Conservation (phyloP, 2,797 vertebrate species). For the Pelodytes ibericus region DNA sequence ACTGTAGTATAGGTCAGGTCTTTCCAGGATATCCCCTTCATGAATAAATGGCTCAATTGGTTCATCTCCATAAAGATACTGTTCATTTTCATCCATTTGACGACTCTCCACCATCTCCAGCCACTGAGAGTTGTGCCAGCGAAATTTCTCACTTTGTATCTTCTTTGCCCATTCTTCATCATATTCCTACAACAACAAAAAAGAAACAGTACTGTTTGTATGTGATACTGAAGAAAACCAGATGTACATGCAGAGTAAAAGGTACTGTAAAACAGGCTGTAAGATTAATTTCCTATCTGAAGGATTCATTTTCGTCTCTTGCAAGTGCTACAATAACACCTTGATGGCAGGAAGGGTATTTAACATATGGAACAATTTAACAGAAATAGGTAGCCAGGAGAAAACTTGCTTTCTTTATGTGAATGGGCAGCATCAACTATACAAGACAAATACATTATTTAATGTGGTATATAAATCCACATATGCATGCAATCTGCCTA, state of each 20-base stretch:
- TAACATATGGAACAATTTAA: slow-evolving; percentile 1
- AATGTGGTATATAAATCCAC: background rate
- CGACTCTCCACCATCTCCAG: slow-evolving; percentile 92
- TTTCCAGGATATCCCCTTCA: slow-evolving; percentile 83
- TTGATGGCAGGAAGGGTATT: background rate
- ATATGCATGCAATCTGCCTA: background rate
- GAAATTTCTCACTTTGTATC: slow-evolving; percentile 90
- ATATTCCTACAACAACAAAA: slow-evolving; percentile 75
- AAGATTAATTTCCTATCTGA: slow-evolving; percentile 24
- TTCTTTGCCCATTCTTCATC: slow-evolving; percentile 89
- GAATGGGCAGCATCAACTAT: no score
- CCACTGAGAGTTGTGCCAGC: slow-evolving; percentile 94
- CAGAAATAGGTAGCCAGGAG: no score
- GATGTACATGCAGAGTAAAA: slow-evolving; percentile 5
- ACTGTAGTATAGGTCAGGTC: slow-evolving; percentile 85
- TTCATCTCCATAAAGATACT: slow-evolving; percentile 82
- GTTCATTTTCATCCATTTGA: slow-evolving; percentile 82
- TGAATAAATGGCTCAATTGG: slow-evolving; percentile 81
- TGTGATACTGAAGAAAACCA: slow-evolving; percentile 19
- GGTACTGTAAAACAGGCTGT: slow-evolving; percentile 2
- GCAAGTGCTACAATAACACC: slow-evolving; percentile 10
- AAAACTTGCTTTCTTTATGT: no score
- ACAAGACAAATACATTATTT: no score
- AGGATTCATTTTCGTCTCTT: slow-evolving; percentile 13
- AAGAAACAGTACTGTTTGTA: background rate